Base-by-base conservation (phyloP, 2,113 vertebrate genomes). In the Strigops habroptila region DNA sequence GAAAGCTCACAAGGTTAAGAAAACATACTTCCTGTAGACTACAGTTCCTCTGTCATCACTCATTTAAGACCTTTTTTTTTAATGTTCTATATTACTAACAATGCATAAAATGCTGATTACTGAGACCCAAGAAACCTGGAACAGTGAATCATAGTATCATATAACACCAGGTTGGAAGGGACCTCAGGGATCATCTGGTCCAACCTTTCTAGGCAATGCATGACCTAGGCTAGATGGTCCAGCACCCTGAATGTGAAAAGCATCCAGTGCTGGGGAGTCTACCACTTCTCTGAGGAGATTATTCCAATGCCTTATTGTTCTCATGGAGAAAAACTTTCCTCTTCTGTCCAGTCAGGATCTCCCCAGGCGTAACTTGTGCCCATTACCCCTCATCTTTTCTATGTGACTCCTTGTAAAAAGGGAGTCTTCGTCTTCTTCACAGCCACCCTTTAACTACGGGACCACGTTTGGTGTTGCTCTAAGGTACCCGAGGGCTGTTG, bases 401-500 rank as follows among this genome's bases (percentile, higher is more conserved):
- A 24, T 23, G 33, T 59, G 57, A 35, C 57, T 35, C 57, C 57
- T 59, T 59, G 57, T 15, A 22, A 24, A 35, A 35, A 59, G 55
- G 21, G 21, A n/a, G 33, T 23, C 57, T 59, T 59, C 22, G 21
- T n/a, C 9, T 55, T 59, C 33, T n/a, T n/a, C 23, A 59, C 33
- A 59, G 57, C 57, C 57, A 23, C 21, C 21, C 55, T 57, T n/a
- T n/a, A 57, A n/a, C 31, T 22, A 57, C 33, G 21, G 57, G 33
- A 1, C 15, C 0, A 39, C 5, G 1, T 10, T 44, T 10, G 2
- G 1, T 0, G 77, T 12, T 5, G 35, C 82, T 13, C 12, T 3
- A 2, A 21, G 48, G 12, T 18, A 39, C 14, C 14, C 15, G 4
- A 1, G 48, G 13, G 52, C 55, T 19, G 25, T 7, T 62, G 5